Evolutionary conservation across 2,797 vertebrate genomes (phyloP), one percentile per base, ranked within the genome.

Genomic region (Podargus strigoides): DNA sequence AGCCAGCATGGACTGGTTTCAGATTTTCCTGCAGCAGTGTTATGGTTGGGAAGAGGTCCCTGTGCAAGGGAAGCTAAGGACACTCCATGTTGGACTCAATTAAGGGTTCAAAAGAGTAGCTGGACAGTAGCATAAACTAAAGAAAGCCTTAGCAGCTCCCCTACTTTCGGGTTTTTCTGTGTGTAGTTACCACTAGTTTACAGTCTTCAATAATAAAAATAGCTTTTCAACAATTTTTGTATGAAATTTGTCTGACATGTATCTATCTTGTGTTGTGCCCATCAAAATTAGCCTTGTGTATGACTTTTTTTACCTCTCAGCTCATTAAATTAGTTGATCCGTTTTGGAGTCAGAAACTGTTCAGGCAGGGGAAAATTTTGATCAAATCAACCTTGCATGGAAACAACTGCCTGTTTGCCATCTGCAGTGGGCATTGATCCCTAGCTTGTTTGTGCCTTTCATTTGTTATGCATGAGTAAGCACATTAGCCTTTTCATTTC

Each of bases 401-500:
- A 95, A 95, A 60, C 64, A 88, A 89, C 53, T 82, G 76, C 62
- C 72, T 93, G 73, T 91, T 89, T 95, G 93, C 96, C 96, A 97
- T 97, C 97, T 98, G 97, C 96, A 96, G 95, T 63, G 88, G 97
- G 95, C 95, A 95, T 91, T 96, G 91, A 96, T 95, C 93, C 95
- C 95, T 97, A 53, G 59, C 92, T 96, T 93, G 93, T 94, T 96
- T 95, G 92, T 96, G 96, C 62, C 82, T 96, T 91, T 90, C 58
- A 67, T 96, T 97, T 97, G 94, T 95, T 96, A 95, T 95, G 94
- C 84, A 42, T 95, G 96, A 97, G 92, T 97, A 96, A 96, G 92
- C 94, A 86, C 95, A 96, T 97, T 95, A 95, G 96, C 72, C 97
- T 97, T 98, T 98, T 97, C 87, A 96, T 96, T 97, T 97, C 90